Base-by-base conservation (phyloP, 1,140 invertebrate genomes). In the Heliconius nattereri region DNA sequence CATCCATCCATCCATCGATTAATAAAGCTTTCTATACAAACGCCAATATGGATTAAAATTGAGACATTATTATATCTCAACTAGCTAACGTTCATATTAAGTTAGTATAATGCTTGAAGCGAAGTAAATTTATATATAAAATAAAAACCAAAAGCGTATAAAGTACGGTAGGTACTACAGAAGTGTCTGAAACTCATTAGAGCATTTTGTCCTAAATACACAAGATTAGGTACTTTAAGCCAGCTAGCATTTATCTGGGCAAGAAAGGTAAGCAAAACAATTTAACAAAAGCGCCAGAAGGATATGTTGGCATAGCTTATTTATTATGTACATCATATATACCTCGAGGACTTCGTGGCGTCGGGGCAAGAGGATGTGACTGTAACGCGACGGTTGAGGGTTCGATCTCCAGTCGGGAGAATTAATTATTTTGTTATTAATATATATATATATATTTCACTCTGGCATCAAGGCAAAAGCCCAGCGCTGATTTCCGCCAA, bases 121-220 rank as follows among this genome's bases (percentile, higher is more conserved):
- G n/a, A 9, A 54, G 26, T 29, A 29, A 29, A 29, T 29, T 32
- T 74, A 74, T 52, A 74, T 52, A 9, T 74, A 32, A 74, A 52
- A 74, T 52, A 54, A 54, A 52, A 74, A 74, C 16, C 49, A 52
- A 45, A 45, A 32, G 1, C 73, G 32, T 20, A 74, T 29, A 74
- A 52, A 74, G 45, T 49, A 70, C n/a, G 23, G 23, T 29, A 29
- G 5, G 5, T 66, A 16, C 75, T 66, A 26, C 40, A 75, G 57
- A 75, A 49, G 78, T 54, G 57, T 75, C 73, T 40, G 54, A 79
- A 79, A 73, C 73, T 75, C 78, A 71, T 79, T 79, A 79, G 37
- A 74, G 71, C 73, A 40, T 74, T 75, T 71, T 75, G 78, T 79
- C 78, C 78, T 79, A 79, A 79, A 75, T 26, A 79, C 75, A 79